Conservation (phyloP, 2,113 vertebrate genomes). For the Blennius ocellaris region DNA sequence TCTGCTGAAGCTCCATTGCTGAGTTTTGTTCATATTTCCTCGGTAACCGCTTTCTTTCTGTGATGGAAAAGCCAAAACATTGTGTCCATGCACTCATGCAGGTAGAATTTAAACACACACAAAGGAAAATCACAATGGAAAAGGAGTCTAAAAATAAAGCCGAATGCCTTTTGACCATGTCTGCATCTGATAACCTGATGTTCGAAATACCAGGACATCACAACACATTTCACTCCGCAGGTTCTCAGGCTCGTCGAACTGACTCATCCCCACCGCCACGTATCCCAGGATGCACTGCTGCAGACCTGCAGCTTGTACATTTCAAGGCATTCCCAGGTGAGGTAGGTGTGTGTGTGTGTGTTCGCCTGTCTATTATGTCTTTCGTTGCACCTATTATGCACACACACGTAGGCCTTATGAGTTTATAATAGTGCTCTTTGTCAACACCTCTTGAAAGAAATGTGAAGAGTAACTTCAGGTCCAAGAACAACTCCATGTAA, state of each 20-base stretch:
- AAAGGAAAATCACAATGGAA: slow-evolving; percentile 23
- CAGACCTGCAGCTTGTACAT: neutral
- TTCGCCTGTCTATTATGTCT: slow-evolving; percentile 50
- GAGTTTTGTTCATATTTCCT: no score
- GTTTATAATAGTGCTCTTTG: slow-evolving; percentile 23
- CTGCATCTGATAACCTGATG: slow-evolving; percentile 53
- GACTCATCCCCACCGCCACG: slow-evolving; percentile 47
- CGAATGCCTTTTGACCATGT: slow-evolving; percentile 18
- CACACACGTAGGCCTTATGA: slow-evolving; percentile 12
- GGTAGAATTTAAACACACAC: neutral
- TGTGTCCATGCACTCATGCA: neutral
- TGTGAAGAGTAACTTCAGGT: slow-evolving; percentile 17
- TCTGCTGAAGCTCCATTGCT: no score
- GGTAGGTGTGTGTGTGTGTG: slow-evolving; percentile 48
- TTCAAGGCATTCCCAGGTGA: slow-evolving; percentile 62
- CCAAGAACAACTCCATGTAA: slow-evolving; percentile 41
- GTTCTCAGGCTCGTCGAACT: slow-evolving; percentile 43
- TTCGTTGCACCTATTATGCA: slow-evolving; percentile 40
- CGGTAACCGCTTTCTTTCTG: neutral
- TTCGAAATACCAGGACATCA: slow-evolving; percentile 41
- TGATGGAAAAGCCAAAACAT: slow-evolving; percentile 19
- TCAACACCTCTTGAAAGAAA: slow-evolving; percentile 41
- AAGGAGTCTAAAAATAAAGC: slow-evolving; percentile 39
- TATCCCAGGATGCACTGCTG: slow-evolving; percentile 24
- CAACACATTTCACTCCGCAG: slow-evolving; percentile 40